These are phyloP conservation scores for Pseudanteris insignis DNA, from an alignment of 2,888 invertebrate species.

Conservation along the genomic window DNA sequence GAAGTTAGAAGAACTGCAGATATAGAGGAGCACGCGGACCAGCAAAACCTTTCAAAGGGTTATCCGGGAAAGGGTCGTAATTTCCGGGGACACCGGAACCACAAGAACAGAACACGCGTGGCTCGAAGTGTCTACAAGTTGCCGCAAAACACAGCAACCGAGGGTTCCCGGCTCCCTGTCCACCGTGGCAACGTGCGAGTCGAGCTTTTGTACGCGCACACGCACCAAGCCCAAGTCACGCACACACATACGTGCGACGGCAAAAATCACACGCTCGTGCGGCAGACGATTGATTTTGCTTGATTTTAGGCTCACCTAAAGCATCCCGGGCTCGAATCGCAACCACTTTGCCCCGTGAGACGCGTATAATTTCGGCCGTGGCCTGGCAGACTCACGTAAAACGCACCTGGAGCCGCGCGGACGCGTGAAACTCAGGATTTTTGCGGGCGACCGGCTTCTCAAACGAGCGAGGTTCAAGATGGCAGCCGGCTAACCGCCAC, in stretches of 20 bases:
- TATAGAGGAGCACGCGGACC: too few relatives aligned
- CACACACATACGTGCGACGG: slow-evolving; percentile 54
- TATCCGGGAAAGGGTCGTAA: too few relatives aligned
- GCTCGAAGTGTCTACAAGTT: too few relatives aligned
- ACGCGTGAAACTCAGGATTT: slow-evolving; percentile 60
- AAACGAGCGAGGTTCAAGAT: slow-evolving; percentile 80
- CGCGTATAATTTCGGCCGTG: slow-evolving; percentile 49
- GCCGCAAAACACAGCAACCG: too few relatives aligned
- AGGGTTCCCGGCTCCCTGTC: too few relatives aligned
- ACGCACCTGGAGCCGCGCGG: slow-evolving; percentile 55
- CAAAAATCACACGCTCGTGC: slow-evolving; percentile 57
- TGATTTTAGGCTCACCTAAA: slow-evolving; percentile 70
- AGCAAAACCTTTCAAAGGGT: too few relatives aligned
- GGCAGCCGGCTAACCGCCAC: slow-evolving; percentile 79
- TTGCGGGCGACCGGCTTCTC: slow-evolving; percentile 75
- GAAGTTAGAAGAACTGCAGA: too few relatives aligned
- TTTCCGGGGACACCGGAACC: too few relatives aligned
- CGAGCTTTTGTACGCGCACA: slow-evolving; percentile 47
- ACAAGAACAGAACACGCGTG: too few relatives aligned
- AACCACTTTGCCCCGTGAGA: slow-evolving; percentile 53
- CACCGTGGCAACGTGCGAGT: slow-evolving; percentile 13
- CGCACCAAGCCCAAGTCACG: slow-evolving; percentile 45
- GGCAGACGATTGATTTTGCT: slow-evolving; percentile 50
- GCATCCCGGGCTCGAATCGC: slow-evolving; percentile 76
- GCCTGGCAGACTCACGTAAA: slow-evolving; percentile 49